Base-by-base conservation (phyloP, 2,113 vertebrate genomes). In the Narcine bancroftii region DNA sequence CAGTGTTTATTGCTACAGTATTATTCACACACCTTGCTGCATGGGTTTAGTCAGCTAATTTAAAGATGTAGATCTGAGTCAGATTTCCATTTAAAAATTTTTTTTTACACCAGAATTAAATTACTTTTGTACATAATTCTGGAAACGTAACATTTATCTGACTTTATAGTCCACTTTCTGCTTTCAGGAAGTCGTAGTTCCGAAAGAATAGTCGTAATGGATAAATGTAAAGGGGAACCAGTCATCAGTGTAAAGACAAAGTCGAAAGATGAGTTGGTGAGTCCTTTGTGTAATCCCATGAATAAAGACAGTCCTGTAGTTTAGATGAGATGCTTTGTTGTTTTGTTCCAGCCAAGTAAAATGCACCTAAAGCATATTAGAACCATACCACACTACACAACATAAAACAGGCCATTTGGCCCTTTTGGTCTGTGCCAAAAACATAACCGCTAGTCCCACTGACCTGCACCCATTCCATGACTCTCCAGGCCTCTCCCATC, bases 181-280 rank as follows among this genome's bases (percentile, higher is more conserved):
- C 50, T 92, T 93, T 15, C 77, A 97, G 97, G 93, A 6, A 95
- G 97, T 95, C 94, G 95, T 92, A 97, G 95, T 92, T 95, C 96
- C 0, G 97, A 99, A 92, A 97, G 99, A 93, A 99, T 97, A 0
- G 98, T 99, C 0, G 96, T 99, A 0, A 99, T 99, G 98, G 99
- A 99, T 93, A 98, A 97, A 93, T 98, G 97, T 1, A 99, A 99
- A 94, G 99, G 99, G 60, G 99, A 99, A 73, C 99, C 99, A 0
- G 98, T 99, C 76, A 97, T 99, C 93, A 99, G 98, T 0, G 97
- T 99, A 89, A 99, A 99, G 94, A 97, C 98, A 1, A 96, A 96
- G 0, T 95, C 95, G 0, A 93, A 96, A 87, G 96, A 97, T 79
- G 95, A 92, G 65, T 15, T 96, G 92, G 96, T 96, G 92, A 95